phyloP scores from a whole-genome alignment of 2,888 invertebrate genomes.

The Melieria crassipennis region DNA sequence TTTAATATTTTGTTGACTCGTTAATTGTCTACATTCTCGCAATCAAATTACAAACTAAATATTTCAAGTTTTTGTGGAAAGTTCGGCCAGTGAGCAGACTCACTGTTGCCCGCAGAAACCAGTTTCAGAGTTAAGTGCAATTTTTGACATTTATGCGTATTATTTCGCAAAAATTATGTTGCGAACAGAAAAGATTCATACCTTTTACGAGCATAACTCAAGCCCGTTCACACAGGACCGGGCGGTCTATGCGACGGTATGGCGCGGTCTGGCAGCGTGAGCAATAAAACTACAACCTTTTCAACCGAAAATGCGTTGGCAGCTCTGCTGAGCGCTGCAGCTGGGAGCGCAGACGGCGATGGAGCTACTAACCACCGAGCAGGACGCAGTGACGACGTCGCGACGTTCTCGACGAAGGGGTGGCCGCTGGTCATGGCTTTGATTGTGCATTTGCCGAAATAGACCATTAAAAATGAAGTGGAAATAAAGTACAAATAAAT shows the following conservation, averaged over 20 bases:
- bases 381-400: not conserved
- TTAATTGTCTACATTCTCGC: no score
- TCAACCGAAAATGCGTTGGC: not conserved
- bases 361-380: not conserved
- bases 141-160: conserved; percentile 28
- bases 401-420: conserved; percentile 12
- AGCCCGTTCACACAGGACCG: not conserved
- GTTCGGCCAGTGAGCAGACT: no score
- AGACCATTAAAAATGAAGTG: conserved; percentile 40
- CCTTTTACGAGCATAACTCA: conserved; percentile 21
- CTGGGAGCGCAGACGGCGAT: conserved; percentile 5
- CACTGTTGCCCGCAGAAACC: no score
- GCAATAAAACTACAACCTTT: conserved; percentile 25
- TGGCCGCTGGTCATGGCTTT: conserved; percentile 31
- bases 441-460: conserved; percentile 41
- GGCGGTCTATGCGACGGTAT: not conserved
- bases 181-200: conserved; percentile 18
- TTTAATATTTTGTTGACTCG: no score
- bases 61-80: no score
- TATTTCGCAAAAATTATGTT: conserved; percentile 22
- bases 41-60: no score
- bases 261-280: conserved; percentile 14
- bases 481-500: conserved; percentile 42
- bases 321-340: not conserved
- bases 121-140: conserved; percentile 1